These are phyloP conservation scores for Drosophila ustulata DNA, from an alignment of 2,888 invertebrate genomes.

Conservation along the genomic window DNA sequence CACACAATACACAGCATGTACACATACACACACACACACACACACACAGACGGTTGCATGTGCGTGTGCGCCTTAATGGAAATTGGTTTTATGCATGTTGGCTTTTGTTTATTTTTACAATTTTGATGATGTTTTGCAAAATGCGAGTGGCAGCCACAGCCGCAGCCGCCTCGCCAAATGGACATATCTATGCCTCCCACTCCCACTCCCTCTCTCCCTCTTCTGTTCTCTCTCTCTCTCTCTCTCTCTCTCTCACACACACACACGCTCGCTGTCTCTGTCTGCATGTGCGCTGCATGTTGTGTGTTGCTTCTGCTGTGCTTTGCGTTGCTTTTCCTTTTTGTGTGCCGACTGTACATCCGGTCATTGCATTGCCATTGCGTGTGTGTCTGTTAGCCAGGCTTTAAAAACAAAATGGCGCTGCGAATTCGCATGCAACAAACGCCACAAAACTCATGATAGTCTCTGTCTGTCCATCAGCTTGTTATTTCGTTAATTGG, in stretches of 20 bases:
- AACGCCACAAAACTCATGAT: background rate
- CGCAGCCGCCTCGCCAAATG: conserved; percentile 41
- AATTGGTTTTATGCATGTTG: conserved; percentile 83
- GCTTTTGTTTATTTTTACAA: conserved; percentile 82
- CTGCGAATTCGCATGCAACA: conserved; percentile 1
- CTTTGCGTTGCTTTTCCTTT: conserved; percentile 32
- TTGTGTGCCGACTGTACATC: conserved; percentile 72
- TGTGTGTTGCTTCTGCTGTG: conserved; percentile 31
- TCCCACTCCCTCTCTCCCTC: background rate
- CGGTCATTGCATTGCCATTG: conserved; percentile 70
- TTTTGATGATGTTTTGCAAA: conserved; percentile 79
- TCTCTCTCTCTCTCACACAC: background rate
- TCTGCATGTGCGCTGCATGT: conserved; percentile 6
- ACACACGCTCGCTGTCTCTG: background rate
- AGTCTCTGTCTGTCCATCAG: background rate
- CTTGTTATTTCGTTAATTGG: background rate
- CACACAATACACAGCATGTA: background rate
- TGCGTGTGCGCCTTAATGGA: conserved; percentile 74
- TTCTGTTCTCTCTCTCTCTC: background rate
- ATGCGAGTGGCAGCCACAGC: conserved; percentile 70
- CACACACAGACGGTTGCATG: conserved; percentile 59
- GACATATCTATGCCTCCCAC: conserved; percentile 27
- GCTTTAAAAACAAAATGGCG: conserved; percentile 64
- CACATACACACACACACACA: conserved; percentile 9
- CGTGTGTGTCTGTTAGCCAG: conserved; percentile 51